phyloP scores from a whole-genome alignment of 2,797 vertebrate species.

The Ctenopoma kingsleyae region DNA sequence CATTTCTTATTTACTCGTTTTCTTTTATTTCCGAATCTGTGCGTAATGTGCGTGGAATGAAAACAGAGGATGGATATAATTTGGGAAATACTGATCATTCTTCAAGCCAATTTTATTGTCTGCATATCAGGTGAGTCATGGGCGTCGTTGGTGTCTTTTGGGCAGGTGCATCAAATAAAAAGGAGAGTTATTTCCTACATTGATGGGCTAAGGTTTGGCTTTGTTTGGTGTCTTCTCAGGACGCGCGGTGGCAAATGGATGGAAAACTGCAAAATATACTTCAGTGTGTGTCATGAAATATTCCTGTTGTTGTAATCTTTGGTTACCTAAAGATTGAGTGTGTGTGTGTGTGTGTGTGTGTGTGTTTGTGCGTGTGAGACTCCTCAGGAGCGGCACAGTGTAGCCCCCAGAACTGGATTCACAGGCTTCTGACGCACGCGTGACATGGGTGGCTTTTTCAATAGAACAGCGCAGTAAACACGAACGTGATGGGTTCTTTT shows the following conservation, averaged over 20 bases:
- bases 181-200: background rate
- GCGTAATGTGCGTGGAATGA: constrained; percentile 97
- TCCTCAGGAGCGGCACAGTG: constrained; percentile 3
- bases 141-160: constrained; percentile 23
- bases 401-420: constrained; percentile 28
- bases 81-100: constrained; percentile 97
- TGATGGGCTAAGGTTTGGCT: background rate
- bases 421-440: constrained; percentile 55
- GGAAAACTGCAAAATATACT: background rate
- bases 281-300: background rate
- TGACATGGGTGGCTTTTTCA: constrained; percentile 32
- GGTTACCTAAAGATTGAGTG: background rate
- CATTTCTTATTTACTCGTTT: constrained; percentile 14
- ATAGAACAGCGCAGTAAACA: background rate
- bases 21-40: constrained; percentile 51
- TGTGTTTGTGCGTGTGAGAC: constrained; percentile 1
- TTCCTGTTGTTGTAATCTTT: background rate
- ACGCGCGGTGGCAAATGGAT: constrained; percentile 1
- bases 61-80: constrained; percentile 97
- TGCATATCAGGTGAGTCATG: constrained; percentile 94
- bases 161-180: constrained; percentile 15
- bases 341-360: background rate
- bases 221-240: background rate
- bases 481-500: background rate
- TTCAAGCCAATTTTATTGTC: constrained; percentile 96